Conservation (phyloP, 2,797 vertebrate species). For the Garrulus glandarius region DNA sequence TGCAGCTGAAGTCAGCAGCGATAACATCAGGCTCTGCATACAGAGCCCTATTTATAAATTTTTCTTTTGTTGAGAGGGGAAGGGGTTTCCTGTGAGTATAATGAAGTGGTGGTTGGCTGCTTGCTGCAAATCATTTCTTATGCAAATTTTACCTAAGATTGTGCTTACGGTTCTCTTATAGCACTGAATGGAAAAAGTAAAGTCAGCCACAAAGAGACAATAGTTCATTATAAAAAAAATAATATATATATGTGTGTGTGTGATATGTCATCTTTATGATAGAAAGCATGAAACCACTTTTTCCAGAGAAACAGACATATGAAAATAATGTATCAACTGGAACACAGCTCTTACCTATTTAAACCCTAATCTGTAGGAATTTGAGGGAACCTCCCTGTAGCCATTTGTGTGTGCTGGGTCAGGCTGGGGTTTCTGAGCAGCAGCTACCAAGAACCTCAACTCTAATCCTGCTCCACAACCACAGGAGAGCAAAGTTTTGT, state of each 20-base stretch:
- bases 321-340: neutral
- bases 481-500: neutral
- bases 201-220: neutral
- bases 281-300: neutral
- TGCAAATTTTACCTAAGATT: neutral
- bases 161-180: neutral
- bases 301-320: neutral
- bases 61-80: neutral
- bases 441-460: neutral
- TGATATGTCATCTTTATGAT: neutral
- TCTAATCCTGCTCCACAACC: neutral
- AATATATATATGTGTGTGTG: no score
- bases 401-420: fast-evolving
- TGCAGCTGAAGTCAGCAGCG: neutral
- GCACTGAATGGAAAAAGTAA: neutral
- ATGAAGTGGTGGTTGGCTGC: neutral
- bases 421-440: neutral
- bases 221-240: neutral
- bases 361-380: neutral
- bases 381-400: neutral
- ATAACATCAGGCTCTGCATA: neutral
- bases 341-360: neutral
- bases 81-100: neutral
- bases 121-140: neutral
- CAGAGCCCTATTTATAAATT: neutral